Percentiles rank a stretch among this genome's conserved stretches.
These are phyloP conservation scores for Volucella inflata DNA, from an alignment of 2,888 invertebrate species.

Conservation along the genomic window DNA sequence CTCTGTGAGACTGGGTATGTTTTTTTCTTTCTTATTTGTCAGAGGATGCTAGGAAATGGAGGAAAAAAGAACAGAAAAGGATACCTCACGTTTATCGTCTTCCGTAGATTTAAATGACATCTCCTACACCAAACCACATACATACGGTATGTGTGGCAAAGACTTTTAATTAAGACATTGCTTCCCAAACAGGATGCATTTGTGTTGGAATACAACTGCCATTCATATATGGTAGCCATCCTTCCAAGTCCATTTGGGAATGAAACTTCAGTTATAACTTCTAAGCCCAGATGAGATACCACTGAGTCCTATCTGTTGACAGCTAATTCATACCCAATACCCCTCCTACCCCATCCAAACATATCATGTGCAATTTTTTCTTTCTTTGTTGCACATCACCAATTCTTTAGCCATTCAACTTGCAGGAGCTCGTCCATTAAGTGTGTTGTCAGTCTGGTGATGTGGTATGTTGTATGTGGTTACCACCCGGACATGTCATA, in stretches of 20 bases:
- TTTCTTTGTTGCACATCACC: slow-evolving; percentile 18
- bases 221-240: slow-evolving; percentile 49
- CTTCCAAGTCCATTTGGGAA: slow-evolving; percentile 38
- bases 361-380: slow-evolving; percentile 63
- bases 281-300: slow-evolving; percentile 23
- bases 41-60: slow-evolving; percentile 11
- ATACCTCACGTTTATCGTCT: slow-evolving; percentile 59
- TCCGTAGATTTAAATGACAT: slow-evolving; percentile 13
- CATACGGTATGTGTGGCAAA: slow-evolving; percentile 26
- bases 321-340: slow-evolving; percentile 73
- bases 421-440: slow-evolving; percentile 31
- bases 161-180: slow-evolving; percentile 67
- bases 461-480: slow-evolving; percentile 33
- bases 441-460: slow-evolving; percentile 9
- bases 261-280: slow-evolving; percentile 9
- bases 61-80: slow-evolving; percentile 6
- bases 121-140: not conserved
- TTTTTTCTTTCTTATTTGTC: slow-evolving; percentile 20
- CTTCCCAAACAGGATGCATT: slow-evolving; percentile 27
- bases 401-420: slow-evolving; percentile 56
- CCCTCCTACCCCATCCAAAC: not conserved
- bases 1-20: not conserved
- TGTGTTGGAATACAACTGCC: slow-evolving; percentile 35
- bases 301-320: slow-evolving; percentile 61
- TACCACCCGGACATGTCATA: slow-evolving; percentile 59